phyloP scores from a whole-genome alignment of 2,113 vertebrate genomes.

The Nycticryphes semicollaris region DNA sequence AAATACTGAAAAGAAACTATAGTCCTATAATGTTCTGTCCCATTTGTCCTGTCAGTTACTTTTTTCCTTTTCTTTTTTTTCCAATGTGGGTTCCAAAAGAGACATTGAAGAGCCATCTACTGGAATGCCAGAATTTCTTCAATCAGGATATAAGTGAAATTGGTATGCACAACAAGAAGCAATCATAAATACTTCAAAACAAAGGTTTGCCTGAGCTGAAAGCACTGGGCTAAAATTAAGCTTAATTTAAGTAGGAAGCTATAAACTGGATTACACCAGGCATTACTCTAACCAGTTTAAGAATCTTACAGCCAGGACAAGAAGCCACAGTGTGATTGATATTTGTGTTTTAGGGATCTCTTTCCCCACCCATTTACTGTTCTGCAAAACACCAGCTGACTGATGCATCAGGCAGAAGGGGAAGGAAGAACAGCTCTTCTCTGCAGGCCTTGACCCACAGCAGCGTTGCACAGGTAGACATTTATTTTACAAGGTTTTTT shows the following conservation, averaged over 20 bases:
- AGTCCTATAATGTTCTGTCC: neutral
- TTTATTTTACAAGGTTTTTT: neutral
- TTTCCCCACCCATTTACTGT: neutral
- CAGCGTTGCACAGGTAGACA: neutral
- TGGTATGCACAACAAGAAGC: neutral
- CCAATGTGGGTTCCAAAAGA: neutral
- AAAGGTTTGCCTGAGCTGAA: neutral
- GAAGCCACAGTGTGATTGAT: accelerated
- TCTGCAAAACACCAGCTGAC: neutral
- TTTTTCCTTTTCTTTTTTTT: too few relatives aligned
- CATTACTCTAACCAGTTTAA: neutral
- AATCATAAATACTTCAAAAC: neutral
- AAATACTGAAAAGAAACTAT: neutral
- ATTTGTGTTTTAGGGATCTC: neutral
- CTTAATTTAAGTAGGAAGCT: neutral
- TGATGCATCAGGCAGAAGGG: neutral
- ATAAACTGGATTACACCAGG: neutral
- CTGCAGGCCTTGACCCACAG: neutral
- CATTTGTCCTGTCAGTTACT: neutral
- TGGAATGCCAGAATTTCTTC: neutral
- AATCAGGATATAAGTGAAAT: neutral
- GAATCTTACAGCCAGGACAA: neutral
- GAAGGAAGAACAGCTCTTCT: neutral
- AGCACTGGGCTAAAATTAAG: neutral
- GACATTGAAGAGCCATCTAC: neutral